These are phyloP conservation scores for Larimichthys crocea DNA, from an alignment of 2,113 vertebrate species.

Conservation along the genomic window DNA sequence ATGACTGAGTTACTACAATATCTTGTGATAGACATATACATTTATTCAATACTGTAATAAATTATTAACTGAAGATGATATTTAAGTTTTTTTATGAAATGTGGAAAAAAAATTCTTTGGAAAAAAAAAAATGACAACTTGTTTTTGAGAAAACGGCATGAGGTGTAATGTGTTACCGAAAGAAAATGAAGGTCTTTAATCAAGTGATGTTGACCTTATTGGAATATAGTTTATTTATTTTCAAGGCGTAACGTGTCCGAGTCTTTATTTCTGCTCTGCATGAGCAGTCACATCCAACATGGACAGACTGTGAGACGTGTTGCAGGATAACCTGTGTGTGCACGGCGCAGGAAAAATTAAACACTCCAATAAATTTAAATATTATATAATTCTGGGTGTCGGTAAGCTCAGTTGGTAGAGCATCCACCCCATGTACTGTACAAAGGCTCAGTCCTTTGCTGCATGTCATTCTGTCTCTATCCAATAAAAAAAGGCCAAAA, in stretches of 20 bases:
- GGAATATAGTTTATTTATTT: slow-evolving; percentile 88
- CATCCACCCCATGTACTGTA: too few species aligned
- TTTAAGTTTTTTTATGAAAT: slow-evolving; percentile 75
- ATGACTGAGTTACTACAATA: slow-evolving; percentile 74
- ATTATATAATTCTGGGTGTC: too few species aligned
- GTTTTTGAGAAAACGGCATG: slow-evolving; percentile 83
- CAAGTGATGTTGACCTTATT: slow-evolving; percentile 78
- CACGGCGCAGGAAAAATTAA: too few species aligned
- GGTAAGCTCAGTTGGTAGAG: too few species aligned
- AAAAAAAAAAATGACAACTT: slow-evolving; percentile 47
- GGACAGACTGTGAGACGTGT: neutral
- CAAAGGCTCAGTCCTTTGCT: too few species aligned
- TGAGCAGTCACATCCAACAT: neutral
- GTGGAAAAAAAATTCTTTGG: slow-evolving; percentile 6
- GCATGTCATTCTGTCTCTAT: too few species aligned
- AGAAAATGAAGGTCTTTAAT: slow-evolving; percentile 77
- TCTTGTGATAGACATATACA: slow-evolving; percentile 77
- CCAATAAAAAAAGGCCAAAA: too few species aligned
- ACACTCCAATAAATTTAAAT: too few species aligned
- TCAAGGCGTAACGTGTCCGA: slow-evolving; percentile 74
- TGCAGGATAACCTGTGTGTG: too few species aligned
- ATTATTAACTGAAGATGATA: slow-evolving; percentile 72
- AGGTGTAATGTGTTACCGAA: slow-evolving; percentile 80
- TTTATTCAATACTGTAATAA: slow-evolving; percentile 80
- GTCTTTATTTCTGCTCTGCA: slow-evolving; percentile 60